Base-by-base conservation (phyloP, 2,113 vertebrate genomes). In the Dipodomys ordii region DNA sequence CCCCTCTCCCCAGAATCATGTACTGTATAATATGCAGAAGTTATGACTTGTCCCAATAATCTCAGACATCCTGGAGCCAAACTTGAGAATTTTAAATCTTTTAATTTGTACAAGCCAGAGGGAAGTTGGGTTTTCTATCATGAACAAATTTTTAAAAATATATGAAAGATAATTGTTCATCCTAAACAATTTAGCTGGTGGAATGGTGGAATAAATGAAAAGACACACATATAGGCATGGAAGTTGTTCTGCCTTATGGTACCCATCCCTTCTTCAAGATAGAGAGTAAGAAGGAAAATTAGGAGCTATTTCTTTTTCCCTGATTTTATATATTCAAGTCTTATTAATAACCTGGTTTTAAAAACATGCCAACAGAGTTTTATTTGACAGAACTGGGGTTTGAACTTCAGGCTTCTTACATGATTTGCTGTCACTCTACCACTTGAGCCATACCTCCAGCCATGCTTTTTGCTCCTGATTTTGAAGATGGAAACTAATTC, bases 281-380 rank as follows among this genome's bases (percentile, higher is more conserved):
- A 25, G 35, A 25, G 39, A 20, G 2, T 28, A 72, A 49, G 13
- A 94, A 9, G 11, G 3, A 82, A 32, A 82, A 68, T 68, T 73
- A 0, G 83, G 39, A 93, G 46, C 20, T 69, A 30, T 53, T 76
- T 64, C 25, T 79, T 86, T 84, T 28, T 3, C 53, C 69, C 9
- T 49, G 92, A 73, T 72, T 74, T 78, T 85, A 68, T 39, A 39
- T 39, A 39, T 3, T 71, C 49, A 93, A 89, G 53, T 90, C 23
- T 81, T 28, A 86, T 65, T 73, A 90, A 65, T 3, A 71, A 71
- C 18, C 23, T 89, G 39, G 53, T 20, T 64, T 64, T 64, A 64
- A 49, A 71, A 92, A 8, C 5, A 74, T 60, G 1, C 57, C 67
- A 83, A 64, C 2, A 77, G 65, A 62, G 8, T 53, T 12, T 57